phyloP scores from a whole-genome alignment of 23 tunicate genomes.

The Pegea sp. region DNA sequence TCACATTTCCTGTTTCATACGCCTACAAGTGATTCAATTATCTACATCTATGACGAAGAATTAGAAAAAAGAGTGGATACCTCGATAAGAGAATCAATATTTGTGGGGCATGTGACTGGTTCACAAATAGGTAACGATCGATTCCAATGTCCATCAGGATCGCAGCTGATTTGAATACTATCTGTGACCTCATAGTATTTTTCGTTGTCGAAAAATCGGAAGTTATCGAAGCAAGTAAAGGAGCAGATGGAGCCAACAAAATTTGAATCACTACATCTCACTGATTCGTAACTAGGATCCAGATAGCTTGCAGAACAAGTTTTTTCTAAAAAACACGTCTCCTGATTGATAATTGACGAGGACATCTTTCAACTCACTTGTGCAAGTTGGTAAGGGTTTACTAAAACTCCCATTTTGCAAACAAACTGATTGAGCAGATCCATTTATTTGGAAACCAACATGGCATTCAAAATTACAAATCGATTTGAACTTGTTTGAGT shows the following conservation, averaged over 20 bases:
- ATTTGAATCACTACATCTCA: constrained; percentile 30
- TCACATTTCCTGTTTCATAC: constrained; percentile 18
- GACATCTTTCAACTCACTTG: constrained; percentile 16
- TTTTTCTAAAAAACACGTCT: constrained; percentile 10
- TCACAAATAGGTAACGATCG: constrained; percentile 44
- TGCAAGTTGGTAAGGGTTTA: constrained; percentile 20
- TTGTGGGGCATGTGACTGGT: constrained; percentile 27
- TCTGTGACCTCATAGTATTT: constrained; percentile 1
- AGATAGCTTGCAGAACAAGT: constrained; percentile 32
- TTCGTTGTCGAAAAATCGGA: constrained; percentile 13
- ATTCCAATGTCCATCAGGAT: constrained; percentile 17
- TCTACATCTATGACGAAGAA: constrained; percentile 10
- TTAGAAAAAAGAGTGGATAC: not conserved
- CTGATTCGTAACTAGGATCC: constrained; percentile 10
- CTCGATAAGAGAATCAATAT: not conserved
- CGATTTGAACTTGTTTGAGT: constrained; percentile 10
- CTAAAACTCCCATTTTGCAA: constrained; percentile 19
- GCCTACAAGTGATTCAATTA: constrained; percentile 48
- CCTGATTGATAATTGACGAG: not conserved
- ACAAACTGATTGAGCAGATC: constrained; percentile 4
- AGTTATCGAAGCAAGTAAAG: constrained; percentile 20
- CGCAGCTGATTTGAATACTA: constrained; percentile 16
- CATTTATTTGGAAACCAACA: constrained; percentile 11
- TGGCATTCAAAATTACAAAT: constrained; percentile 17
- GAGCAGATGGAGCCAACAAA: constrained; percentile 33